These are phyloP conservation scores for Phainopepla nitens DNA, from an alignment of 2,113 vertebrate species.

Conservation along the genomic window DNA sequence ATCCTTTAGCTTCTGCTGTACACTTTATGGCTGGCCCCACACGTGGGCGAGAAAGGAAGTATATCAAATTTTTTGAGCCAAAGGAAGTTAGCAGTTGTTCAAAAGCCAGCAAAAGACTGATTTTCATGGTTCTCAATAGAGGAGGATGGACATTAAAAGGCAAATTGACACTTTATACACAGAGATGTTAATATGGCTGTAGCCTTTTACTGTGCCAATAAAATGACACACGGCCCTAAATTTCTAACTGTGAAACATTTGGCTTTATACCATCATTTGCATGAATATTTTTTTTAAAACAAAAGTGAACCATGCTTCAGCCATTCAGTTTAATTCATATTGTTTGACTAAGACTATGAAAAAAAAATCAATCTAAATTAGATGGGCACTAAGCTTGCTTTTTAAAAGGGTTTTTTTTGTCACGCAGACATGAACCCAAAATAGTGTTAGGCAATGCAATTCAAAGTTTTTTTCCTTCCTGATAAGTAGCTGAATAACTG, in stretches of 20 bases:
- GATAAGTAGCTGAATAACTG: neutral
- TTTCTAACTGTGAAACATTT: neutral
- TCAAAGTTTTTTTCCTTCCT: neutral
- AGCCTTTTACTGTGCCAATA: constrained; percentile 13
- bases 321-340: neutral
- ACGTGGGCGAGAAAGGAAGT: neutral
- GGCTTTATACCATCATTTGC: neutral
- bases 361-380: neutral
- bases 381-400: neutral
- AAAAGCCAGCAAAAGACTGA: neutral
- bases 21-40: neutral
- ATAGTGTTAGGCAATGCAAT: neutral
- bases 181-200: neutral
- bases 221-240: neutral
- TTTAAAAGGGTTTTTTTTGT: neutral
- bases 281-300: neutral
- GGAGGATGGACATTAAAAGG: neutral
- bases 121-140: neutral
- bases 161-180: neutral
- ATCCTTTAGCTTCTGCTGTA: neutral
- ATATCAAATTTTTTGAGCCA: neutral
- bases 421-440: neutral
- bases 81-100: neutral
- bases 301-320: neutral
- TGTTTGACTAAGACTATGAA: neutral